Evolutionary conservation across 2,888 invertebrate species (phyloP), one percentile per base, ranked within the genome.

Genomic region (Acleris holmiana): DNA sequence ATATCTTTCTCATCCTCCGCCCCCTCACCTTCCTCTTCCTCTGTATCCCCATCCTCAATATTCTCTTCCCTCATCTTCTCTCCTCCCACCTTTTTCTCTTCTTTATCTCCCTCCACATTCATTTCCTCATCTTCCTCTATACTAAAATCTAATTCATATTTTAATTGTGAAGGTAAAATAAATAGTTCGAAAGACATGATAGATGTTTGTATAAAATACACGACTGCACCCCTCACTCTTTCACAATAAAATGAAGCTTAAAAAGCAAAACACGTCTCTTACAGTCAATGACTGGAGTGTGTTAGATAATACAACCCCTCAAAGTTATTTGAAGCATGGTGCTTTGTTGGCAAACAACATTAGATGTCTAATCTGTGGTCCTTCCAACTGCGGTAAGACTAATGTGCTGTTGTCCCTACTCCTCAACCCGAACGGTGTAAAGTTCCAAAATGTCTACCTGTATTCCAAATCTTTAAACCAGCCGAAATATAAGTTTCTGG

Each of bases 241-340:
- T 57, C 57, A 56, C 18, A 56, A 3, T 18, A 2, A 29, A 44
- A 55, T 55, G 55, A 55, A 55, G 23, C 17, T 44, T 44, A 55
- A 44, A 44, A 25, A 55, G 25, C 55, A 25, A 55, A 55, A 21
- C 55, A 55, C 55, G 44, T 56, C 55, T n/a, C 55, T 57, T n/a
- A 4, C 19, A 4, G 35, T 57, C 2, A 57, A n/a, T 3, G 48
- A 57, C 21, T 57, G 48, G 57, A n/a, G n/a, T 1, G 7, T 10
- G 4, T 48, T 19, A 2, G 29, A 47, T 19, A 19, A 48, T 56
- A 17, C 19, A 4, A 23, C 21, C 4, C 8, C 0, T 15, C 2
- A 10, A 21, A 48, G 21, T 10, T n/a, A 10, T 10, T 46, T 25
- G 10, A 56, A 56, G 6, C 55, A 56, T 25, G 46, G 55, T 0